Evolutionary conservation across 2,797 vertebrate genomes (phyloP).

Genomic region (Neosilurus mollespiculum): DNA sequence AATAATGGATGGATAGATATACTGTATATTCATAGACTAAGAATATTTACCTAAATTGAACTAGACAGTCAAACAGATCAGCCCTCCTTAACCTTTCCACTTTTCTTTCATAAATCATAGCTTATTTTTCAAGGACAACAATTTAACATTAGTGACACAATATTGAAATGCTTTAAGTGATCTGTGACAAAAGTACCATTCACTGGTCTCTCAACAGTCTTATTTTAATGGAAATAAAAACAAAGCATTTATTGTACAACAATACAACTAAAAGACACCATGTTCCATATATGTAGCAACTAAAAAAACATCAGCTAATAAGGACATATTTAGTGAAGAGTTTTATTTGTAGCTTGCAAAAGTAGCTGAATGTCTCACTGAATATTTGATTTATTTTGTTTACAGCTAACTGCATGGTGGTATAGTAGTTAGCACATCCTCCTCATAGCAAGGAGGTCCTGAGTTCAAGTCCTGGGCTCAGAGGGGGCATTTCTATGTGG

Average conservation of each 20-base stretch:
- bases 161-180: neutral
- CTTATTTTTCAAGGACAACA: neutral
- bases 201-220: neutral
- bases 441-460: too few species aligned
- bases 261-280: neutral
- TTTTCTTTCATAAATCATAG: neutral
- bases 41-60: neutral
- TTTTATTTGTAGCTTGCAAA: neutral
- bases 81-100: neutral
- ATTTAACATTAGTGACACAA: neutral
- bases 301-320: neutral
- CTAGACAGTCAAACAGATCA: neutral
- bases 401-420: neutral
- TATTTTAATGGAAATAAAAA: neutral
- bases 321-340: neutral
- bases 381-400: constrained; percentile 1
- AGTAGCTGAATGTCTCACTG: neutral
- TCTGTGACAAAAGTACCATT: neutral
- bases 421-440: too few species aligned
- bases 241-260: neutral
- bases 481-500: too few species aligned
- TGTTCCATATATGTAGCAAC: neutral
- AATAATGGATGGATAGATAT: too few species aligned
- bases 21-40: too few species aligned
- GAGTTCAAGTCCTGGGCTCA: too few species aligned